These are phyloP conservation scores for Lipophrys pholis DNA, from an alignment of 2,113 vertebrate species.

Conservation along the genomic window DNA sequence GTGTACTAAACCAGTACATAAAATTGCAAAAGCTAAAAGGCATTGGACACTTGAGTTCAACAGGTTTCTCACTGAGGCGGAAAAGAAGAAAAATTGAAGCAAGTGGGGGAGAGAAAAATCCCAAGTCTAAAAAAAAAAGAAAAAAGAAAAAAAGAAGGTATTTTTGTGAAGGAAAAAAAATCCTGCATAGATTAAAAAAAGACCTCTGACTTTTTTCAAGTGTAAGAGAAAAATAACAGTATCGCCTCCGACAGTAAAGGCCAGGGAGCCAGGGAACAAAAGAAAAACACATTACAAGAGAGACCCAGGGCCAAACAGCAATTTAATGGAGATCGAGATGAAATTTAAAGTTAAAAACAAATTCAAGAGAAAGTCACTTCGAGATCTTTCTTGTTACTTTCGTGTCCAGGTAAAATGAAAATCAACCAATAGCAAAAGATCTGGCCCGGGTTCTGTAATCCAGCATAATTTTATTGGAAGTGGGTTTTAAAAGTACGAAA, in stretches of 20 bases:
- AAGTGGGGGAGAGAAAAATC: conserved; percentile 34
- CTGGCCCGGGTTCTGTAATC: conserved; percentile 58
- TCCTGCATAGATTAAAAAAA: conserved; percentile 85
- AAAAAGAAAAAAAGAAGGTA: conserved; percentile 45
- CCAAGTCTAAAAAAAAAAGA: conserved; percentile 42
- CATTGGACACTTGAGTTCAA: conserved; percentile 75
- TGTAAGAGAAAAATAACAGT: conserved; percentile 78
- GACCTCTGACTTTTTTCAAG: conserved; percentile 66
- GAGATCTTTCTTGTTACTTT: conserved; percentile 22
- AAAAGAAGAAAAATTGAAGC: conserved; percentile 10
- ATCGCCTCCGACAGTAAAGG: conserved; percentile 72
- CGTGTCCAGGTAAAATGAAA: conserved; percentile 9
- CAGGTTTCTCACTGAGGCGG: conserved; percentile 69
- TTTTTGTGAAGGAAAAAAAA: conserved; percentile 55
- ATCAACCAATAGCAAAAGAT: conserved; percentile 1
- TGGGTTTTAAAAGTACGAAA: conserved; percentile 7
- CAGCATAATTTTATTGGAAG: conserved; percentile 56
- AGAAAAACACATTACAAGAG: conserved; percentile 8
- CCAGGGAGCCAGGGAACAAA: conserved; percentile 75
- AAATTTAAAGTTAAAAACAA: neutral
- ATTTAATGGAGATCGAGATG: conserved; percentile 6
- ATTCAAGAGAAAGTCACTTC: neutral
- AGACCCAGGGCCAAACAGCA: conserved; percentile 44
- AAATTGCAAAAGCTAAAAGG: conserved; percentile 80
- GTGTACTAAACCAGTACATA: conserved; percentile 73